Evolutionary conservation across 2,113 vertebrate species (phyloP).

Genomic region (Plecturocebus donacophilus): DNA sequence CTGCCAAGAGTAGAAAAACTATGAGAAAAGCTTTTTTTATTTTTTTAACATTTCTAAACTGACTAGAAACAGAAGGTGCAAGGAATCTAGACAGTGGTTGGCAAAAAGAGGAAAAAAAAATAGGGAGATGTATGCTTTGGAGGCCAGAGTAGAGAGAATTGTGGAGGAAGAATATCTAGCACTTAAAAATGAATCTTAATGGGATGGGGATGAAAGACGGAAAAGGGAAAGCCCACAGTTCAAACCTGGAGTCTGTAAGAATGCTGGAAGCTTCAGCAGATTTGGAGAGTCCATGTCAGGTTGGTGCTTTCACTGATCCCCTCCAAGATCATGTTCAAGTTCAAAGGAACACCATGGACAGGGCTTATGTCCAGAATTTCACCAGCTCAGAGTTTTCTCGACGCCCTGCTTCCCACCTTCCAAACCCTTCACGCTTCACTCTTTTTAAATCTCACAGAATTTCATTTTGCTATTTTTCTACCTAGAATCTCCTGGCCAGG

Average conservation of each 20-base stretch:
- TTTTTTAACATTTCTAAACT: conserved; percentile 41
- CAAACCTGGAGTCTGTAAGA: not conserved
- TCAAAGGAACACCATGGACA: not conserved
- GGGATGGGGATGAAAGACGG: not conserved
- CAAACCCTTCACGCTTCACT: not conserved
- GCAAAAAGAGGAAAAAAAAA: not conserved
- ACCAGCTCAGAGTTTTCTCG: not conserved
- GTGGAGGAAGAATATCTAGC: not conserved
- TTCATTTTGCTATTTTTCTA: not conserved
- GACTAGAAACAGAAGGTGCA: conserved; percentile 58
- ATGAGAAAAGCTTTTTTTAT: conserved; percentile 50
- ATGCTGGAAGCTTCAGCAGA: not conserved
- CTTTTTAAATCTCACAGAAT: not conserved
- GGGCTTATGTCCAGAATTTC: not conserved
- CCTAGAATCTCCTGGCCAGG: too few relatives aligned
- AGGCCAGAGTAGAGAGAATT: not conserved
- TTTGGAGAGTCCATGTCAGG: too few relatives aligned
- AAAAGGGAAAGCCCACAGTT: not conserved
- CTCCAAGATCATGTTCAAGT: not conserved
- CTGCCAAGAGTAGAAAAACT: conserved; percentile 63
- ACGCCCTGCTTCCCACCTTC: not conserved
- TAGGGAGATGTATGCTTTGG: not conserved
- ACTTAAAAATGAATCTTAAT: not conserved
- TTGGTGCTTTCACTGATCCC: not conserved
- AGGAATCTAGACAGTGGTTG: not conserved